Evolutionary conservation across 2,888 invertebrate genomes (phyloP).

Genomic region (Cecidostiba fungosa): DNA sequence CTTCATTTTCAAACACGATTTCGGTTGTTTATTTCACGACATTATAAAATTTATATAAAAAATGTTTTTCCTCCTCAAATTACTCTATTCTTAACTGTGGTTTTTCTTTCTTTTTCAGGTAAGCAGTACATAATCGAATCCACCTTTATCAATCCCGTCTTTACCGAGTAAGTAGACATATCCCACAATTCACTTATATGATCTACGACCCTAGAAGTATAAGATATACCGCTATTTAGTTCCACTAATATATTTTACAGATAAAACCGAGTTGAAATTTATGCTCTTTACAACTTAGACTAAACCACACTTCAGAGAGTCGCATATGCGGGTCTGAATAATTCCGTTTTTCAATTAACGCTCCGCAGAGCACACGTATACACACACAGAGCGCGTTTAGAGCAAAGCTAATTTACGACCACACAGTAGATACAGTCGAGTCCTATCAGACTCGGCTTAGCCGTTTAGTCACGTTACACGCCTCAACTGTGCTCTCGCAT

Average conservation of each 20-base stretch:
- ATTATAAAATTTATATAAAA: not conserved
- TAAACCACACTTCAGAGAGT: not conserved
- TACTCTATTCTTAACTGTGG: too few species aligned
- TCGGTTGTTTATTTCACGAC: not conserved
- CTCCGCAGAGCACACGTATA: not conserved
- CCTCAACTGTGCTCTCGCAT: not conserved
- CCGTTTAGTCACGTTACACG: not conserved
- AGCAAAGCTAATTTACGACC: constrained; percentile 9
- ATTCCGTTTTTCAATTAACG: constrained; percentile 12
- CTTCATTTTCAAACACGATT: not conserved
- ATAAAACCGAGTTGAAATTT: not conserved
- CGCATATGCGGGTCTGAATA: not conserved
- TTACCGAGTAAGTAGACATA: too few species aligned
- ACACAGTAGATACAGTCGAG: not conserved
- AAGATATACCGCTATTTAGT: too few species aligned
- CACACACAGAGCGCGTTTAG: too few species aligned
- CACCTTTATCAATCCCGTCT: too few species aligned
- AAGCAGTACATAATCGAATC: not conserved
- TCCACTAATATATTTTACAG: not conserved
- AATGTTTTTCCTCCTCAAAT: too few species aligned
- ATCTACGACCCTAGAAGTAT: too few species aligned
- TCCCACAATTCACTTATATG: too few species aligned
- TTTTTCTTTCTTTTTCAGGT: not conserved
- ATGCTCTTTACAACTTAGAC: not conserved
- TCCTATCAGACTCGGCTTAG: not conserved